phyloP scores from a whole-genome alignment of 2,113 vertebrate genomes.

The Athene noctua region DNA sequence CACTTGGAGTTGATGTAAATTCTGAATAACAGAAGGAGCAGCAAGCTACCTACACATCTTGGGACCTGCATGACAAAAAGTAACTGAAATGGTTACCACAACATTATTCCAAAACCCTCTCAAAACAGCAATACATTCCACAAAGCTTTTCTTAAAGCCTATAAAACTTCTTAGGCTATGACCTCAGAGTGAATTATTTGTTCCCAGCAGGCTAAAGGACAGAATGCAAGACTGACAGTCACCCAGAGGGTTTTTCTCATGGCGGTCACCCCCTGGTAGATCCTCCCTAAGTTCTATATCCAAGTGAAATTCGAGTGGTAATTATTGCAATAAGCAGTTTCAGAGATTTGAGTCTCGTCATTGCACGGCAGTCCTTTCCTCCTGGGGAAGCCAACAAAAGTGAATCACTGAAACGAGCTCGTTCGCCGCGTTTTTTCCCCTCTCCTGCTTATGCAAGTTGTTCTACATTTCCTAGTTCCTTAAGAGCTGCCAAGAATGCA shows the following conservation, averaged over 20 bases:
- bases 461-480: slow-evolving; percentile 1
- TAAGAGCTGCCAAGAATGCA: slow-evolving; percentile 28
- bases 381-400: neutral
- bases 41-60: neutral
- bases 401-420: neutral
- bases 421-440: fast-evolving
- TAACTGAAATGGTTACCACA: neutral
- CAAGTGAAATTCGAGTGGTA: neutral
- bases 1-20: neutral
- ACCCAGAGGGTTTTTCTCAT: neutral
- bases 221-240: neutral
- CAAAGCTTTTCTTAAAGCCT: neutral
- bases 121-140: neutral
- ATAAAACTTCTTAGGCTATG: neutral
- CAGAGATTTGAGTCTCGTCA: neutral
- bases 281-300: neutral
- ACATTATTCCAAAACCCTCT: neutral
- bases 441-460: neutral
- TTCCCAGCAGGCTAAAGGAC: neutral
- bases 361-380: neutral
- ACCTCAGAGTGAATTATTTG: neutral
- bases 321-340: neutral
- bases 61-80: neutral
- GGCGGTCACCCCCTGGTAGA: fast-evolving
- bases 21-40: neutral